Percentiles rank a stretch among this genome's conserved stretches.
Evolutionary conservation across 2,113 vertebrate genomes (phyloP).

Genomic region (Phalacrocorax carbo): DNA sequence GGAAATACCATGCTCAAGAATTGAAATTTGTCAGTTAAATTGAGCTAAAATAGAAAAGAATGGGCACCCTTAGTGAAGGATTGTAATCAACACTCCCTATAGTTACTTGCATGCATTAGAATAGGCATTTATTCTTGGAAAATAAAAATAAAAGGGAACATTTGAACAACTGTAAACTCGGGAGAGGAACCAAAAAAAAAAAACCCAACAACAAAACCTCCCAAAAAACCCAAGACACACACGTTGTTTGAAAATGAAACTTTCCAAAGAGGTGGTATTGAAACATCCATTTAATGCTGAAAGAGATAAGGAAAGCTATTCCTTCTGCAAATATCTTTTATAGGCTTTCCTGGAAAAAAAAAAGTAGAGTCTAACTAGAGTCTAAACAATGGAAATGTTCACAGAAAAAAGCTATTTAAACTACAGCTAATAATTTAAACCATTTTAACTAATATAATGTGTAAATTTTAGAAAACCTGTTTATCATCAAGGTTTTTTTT

Average conservation of each 20-base stretch:
- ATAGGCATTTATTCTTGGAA: background rate
- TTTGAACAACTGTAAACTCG: background rate
- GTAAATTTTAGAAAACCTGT: background rate
- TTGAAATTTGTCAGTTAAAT: background rate
- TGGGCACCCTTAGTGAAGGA: background rate
- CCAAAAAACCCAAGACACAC: background rate
- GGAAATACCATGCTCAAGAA: background rate
- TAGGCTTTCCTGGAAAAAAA: background rate
- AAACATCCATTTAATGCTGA: background rate
- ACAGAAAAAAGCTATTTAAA: background rate
- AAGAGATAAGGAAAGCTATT: background rate
- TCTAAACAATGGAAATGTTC: background rate
- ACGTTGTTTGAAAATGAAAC: background rate
- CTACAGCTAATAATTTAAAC: background rate
- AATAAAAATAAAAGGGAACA: background rate
- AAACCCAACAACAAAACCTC: background rate
- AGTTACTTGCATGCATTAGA: background rate
- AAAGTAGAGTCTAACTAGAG: too few species aligned
- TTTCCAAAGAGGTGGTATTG: background rate
- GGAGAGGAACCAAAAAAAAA: background rate
- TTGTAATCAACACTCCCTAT: background rate
- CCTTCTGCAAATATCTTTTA: background rate
- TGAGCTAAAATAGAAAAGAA: background rate
- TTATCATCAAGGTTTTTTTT: background rate
- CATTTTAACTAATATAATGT: background rate